Base-by-base conservation (phyloP, 2,888 invertebrate species). In the Junonia oenone region DNA sequence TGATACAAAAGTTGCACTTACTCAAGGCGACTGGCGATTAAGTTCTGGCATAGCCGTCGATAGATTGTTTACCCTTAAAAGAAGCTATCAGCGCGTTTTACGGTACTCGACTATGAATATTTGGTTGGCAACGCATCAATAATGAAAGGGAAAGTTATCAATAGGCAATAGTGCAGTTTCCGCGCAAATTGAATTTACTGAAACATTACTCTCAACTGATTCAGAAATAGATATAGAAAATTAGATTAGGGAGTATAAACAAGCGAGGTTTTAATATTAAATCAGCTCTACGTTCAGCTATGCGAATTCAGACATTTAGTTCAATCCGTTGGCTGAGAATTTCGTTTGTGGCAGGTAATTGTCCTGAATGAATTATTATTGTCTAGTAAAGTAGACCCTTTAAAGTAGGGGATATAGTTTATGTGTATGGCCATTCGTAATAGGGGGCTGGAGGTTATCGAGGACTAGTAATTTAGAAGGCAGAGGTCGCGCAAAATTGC, bases 381-480 rank as follows among this genome's bases (percentile, higher is more conserved):
- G 54, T 54, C 54, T 48, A 31, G 47, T 53, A 31, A 53, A 31
- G n/a, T 33, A n/a, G 31, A 33, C 38, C 22, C 22, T 27, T 46
- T 33, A 22, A 53, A 33, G 22, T 31, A 15, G 47, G 47, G 40
- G 37, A 37, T 22, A 53, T 19, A 29, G 52, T 47, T 40, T 48
- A 54, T 40, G 55, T 50, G 45, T 58, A 51, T 37, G n/a, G 40
- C 22, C 6, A 9, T 29, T 13, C 22, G 22, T 45, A 33, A 47
- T 43, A 51, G 58, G 55, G 55, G 58, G 55, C 58, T 55, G 38
- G 55, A 58, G 58, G 58, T 55, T 52, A 52, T 38, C 29, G 52
- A 29, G 55, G 58, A 48, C 58, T 19, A 55, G n/a, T 14, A 8
- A 47, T 51, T 54, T 15, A 40, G 33, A 52, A 52, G 45, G 45